Evolutionary conservation across 2,797 vertebrate genomes (phyloP), one percentile per base, ranked within the genome.

Genomic region (Botia almorhae): DNA sequence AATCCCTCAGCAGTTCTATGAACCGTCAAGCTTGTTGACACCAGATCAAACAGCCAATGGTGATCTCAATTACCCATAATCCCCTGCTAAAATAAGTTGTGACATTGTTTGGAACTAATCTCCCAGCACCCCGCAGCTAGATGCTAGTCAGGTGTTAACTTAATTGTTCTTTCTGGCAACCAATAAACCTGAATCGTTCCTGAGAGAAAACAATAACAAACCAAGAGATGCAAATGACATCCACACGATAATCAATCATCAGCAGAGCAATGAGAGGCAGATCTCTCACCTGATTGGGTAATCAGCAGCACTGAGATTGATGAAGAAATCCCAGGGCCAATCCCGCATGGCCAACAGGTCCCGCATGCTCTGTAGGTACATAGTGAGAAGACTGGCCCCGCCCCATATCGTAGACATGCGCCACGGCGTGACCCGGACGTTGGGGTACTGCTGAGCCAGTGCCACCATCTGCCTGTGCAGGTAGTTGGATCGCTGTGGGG

Each of bases 301-400:
- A 92, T 99, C 98, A 0, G 97, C 97, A 3, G 96, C 97, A 7
- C 98, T 99, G 89, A 99, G 96, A 93, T 99, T 99, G 89, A 99
- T 99, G 93, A 99, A 99, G 94, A 99, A 99, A 89, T 99, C 98
- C 98, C 98, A 99, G 55, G 91, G 94, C 98, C 97, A 99, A 90
- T 99, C 96, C 36, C 87, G 93, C 96, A 98, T 99, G 85, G 96
- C 94, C 91, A 99, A 93, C 19, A 99, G 92, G 90, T 99, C 97
- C 14, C 91, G 90, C 97, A 99, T 99, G 88, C 95, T 94, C 89
- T 95, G 96, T n/a, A 99, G 94, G 90, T 99, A 99, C 90, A 98
- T 99, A 87, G 96, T 94, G 76, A 99, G 92, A 63, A 99, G 95
- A 74, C 98, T 99, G 79, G 98, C 98, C 7, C 98, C 98, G 0